Conservation (phyloP, 1,140 invertebrate species). For the roundworm (Caenorhabditis elegans) region WBcel235 BX284605.5:5348501-5349000, state of each 20-base stretch:
- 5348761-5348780: background rate
- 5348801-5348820: background rate
- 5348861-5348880: background rate
- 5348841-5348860: background rate
- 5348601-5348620: background rate
- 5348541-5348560: background rate
- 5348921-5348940: no score
- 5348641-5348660: conserved; percentile 11
- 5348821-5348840: background rate
- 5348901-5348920: no score
- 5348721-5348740: background rate
- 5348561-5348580: background rate
- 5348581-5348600: background rate
- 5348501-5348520: background rate
- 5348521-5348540: background rate
- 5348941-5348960: no score
- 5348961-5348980: no score
- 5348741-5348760: background rate
- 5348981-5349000: no score
- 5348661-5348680: conserved; percentile 9
- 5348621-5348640: background rate
- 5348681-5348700: background rate
- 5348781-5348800: background rate
- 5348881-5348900: background rate
- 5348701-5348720: background rate